These are phyloP conservation scores for Araneus ventricosus DNA, from an alignment of 1,140 invertebrate species.

Conservation along the genomic window DNA sequence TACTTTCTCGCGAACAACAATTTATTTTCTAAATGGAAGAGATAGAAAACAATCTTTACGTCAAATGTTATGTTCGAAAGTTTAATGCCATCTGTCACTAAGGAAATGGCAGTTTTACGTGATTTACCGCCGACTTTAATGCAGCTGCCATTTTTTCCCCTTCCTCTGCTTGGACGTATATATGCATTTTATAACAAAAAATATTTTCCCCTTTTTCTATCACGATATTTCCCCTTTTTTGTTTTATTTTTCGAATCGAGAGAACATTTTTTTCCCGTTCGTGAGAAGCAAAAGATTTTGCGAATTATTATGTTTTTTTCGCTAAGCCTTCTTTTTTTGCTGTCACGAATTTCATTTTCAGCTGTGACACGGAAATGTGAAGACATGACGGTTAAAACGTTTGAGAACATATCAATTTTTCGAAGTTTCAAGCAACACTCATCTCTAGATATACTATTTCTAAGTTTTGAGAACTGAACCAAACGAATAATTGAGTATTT, in stretches of 20 bases:
- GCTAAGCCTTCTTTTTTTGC: background rate
- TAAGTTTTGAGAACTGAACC: no score
- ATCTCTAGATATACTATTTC: no score
- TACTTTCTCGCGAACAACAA: background rate
- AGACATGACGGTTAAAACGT: background rate
- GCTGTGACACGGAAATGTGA: background rate
- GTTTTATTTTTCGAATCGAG: background rate
- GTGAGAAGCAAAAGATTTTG: background rate
- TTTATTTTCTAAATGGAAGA: constrained; percentile 44
- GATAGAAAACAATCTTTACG: constrained; percentile 43
- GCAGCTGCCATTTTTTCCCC: background rate
- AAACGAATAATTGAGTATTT: no score
- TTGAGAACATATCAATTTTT: background rate
- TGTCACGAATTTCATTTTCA: constrained; percentile 14
- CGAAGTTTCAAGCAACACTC: background rate
- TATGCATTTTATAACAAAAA: background rate
- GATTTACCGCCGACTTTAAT: constrained; percentile 40
- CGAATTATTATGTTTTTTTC: background rate
- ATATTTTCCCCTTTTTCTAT: background rate
- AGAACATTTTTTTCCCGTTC: background rate
- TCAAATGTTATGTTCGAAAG: constrained; percentile 24
- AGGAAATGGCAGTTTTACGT: constrained; percentile 53
- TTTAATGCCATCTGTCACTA: constrained; percentile 49
- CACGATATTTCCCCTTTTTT: background rate
- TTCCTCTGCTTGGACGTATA: background rate